These are phyloP conservation scores for Leuciscus waleckii DNA, from an alignment of 2,797 vertebrate genomes.

Conservation along the genomic window DNA sequence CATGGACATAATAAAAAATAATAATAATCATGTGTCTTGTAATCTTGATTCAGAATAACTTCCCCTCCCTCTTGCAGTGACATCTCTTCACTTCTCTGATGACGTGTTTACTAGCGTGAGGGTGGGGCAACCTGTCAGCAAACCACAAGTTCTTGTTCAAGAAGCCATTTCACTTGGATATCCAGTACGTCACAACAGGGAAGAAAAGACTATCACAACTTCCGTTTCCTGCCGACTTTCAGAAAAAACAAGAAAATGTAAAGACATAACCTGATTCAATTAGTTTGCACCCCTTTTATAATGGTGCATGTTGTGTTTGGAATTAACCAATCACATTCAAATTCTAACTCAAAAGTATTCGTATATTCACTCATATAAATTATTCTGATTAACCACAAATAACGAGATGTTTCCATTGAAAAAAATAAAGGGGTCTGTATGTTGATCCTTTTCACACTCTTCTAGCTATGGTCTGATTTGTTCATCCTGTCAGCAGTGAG, in stretches of 20 bases:
- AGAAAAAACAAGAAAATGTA: background rate
- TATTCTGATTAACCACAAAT: background rate
- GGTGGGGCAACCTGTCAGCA: background rate
- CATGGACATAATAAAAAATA: no score
- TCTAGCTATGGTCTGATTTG: slow-evolving; percentile 75
- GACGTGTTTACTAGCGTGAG: no score
- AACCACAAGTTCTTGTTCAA: background rate
- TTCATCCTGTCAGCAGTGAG: background rate
- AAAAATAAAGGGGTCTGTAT: slow-evolving; percentile 48
- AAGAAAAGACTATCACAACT: background rate
- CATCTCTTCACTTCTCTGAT: background rate
- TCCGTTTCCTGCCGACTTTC: background rate
- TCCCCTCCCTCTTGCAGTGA: background rate
- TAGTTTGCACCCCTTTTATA: background rate
- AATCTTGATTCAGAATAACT: background rate
- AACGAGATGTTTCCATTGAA: background rate
- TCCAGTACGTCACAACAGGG: background rate
- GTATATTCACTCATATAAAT: background rate
- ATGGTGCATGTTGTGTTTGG: background rate
- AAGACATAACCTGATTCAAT: background rate
- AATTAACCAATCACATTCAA: background rate
- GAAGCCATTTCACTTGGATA: background rate
- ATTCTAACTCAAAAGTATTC: background rate
- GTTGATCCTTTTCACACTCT: slow-evolving; percentile 55
- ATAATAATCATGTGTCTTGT: background rate